Evolutionary conservation across 2,797 vertebrate species (phyloP), one percentile per base, ranked within the genome.

Genomic region (Mastacembelus armatus): DNA sequence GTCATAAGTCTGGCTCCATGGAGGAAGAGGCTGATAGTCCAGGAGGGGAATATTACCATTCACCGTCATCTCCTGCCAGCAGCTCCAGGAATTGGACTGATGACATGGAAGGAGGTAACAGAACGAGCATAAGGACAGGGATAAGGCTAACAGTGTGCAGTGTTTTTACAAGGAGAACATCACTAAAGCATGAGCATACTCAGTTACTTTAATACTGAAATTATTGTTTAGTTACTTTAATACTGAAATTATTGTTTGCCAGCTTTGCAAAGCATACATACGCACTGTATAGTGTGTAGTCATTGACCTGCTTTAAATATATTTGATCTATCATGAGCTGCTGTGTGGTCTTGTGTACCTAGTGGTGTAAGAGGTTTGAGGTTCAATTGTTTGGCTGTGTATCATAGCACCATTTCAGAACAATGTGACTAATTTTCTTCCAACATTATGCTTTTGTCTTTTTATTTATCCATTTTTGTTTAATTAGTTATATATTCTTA

Each of bases 1-100:
- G 97, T 64, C 97, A 97, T 77, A 99, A 98, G 88, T 98, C 98
- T 1, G 96, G 96, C 83, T 99, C 98, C 43, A 94, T 98, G 93
- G 98, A 98, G 88, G 98, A 98, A 1, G 98, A 98, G 74, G 95
- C 96, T n/a, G 96, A 98, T 88, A 99, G 98, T 88, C 98, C 98
- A 0, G 96, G 96, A 39, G 97, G 96, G 42, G 98, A 98, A 77
- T 98, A 96, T 82, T 98, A 98, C 89, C 94, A 96, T 59, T 98
- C 97, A 32, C 96, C 97, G 39, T 96, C 93, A 71, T 98, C 97
- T 24, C 98, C 98, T 38, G 97, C 96, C 67, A 96, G 97, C 94
- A 97, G 96, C 92, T 98, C 95, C 87, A 94, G 97, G 78, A 98
- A 98, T 94, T 99, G 98, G 97, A 95, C 94, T 39, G 98, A 98